These are phyloP conservation scores for Sebastes kiyomatsui DNA, from an alignment of 2,797 vertebrate species.

Conservation along the genomic window DNA sequence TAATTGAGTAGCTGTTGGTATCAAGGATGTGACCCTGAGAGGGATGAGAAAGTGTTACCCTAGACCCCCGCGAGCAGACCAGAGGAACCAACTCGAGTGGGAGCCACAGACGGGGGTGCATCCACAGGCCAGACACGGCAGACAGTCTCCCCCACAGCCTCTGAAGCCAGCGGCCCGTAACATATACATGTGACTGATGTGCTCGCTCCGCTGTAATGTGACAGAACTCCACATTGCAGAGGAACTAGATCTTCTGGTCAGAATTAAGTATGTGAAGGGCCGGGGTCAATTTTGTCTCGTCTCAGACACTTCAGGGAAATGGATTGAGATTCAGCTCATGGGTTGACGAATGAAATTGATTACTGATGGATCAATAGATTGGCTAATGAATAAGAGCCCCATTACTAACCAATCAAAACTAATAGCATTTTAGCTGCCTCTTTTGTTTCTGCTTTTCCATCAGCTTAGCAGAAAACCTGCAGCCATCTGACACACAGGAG, in stretches of 20 bases:
- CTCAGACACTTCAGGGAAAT: constrained; percentile 57
- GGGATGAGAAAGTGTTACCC: constrained; percentile 76
- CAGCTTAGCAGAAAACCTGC: constrained; percentile 19
- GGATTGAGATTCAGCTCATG: constrained; percentile 65
- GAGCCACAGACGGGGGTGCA: constrained; percentile 32
- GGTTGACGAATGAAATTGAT: constrained; percentile 65
- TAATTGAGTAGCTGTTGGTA: constrained; percentile 80
- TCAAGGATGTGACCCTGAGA: constrained; percentile 71
- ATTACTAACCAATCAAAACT: constrained; percentile 68
- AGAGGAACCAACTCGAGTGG: constrained; percentile 34
- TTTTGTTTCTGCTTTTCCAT: constrained; percentile 55
- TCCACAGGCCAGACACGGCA: constrained; percentile 23
- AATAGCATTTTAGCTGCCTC: constrained; percentile 66
- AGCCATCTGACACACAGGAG: background rate
- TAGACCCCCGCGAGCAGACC: constrained; percentile 51
- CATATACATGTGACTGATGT: constrained; percentile 37
- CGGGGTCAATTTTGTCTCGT: constrained; percentile 37
- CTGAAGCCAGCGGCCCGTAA: constrained; percentile 9
- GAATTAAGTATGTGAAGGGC: background rate
- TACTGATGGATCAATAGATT: constrained; percentile 70
- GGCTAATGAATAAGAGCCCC: constrained; percentile 61
- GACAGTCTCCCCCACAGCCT: background rate
- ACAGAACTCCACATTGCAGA: constrained; percentile 23
- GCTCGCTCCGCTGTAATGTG: constrained; percentile 18
- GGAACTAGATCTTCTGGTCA: constrained; percentile 22